Base-by-base conservation (phyloP, 2,113 vertebrate species). In the Mirza zaza region DNA sequence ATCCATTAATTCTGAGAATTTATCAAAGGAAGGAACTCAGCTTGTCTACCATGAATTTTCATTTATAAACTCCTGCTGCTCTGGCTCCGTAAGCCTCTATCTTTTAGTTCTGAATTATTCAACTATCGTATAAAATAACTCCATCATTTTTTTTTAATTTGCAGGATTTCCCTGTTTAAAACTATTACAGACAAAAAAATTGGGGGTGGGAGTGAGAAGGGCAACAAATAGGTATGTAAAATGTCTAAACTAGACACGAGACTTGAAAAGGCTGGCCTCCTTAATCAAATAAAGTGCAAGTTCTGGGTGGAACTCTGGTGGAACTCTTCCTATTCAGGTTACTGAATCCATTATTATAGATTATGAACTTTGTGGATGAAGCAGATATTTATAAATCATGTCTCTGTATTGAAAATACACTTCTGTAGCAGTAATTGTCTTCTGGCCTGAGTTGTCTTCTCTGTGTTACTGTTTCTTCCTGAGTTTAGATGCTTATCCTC, bases 1-100 rank as follows among this genome's bases (percentile, higher is more conserved):
- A 96, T 89, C 94, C 96, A 98, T 97, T 97, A 97, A 97, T 98
- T 97, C 94, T 94, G 86, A 97, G 88, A 97, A 97, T 97, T 97
- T 97, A 77, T 97, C 97, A 97, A 97, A 97, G 90, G 93, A 97
- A 97, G 93, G 63, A 96, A 87, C 92, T 92, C 73, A 85, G 96
- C 96, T 97, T 97, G 92, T 91, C 90, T 97, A 73, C 90, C 48
- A 97, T 93, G 96, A 97, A 97, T 98, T 98, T 97, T 95, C 97
- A 98, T 97, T 96, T 97, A 75, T 91, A 97, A 95, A 85, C 70
- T 89, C 97, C 95, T 95, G 94, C 93, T 90, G 83, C 4, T 97
- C 59, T 81, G 9, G 39, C 20, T 52, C 75, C 94, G 1, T 75
- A 82, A 96, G 27, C 20, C 20, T 61, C 29, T 87, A 95, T 48